Conservation (phyloP, 2,888 invertebrate genomes). For the Pterostichus niger region DNA sequence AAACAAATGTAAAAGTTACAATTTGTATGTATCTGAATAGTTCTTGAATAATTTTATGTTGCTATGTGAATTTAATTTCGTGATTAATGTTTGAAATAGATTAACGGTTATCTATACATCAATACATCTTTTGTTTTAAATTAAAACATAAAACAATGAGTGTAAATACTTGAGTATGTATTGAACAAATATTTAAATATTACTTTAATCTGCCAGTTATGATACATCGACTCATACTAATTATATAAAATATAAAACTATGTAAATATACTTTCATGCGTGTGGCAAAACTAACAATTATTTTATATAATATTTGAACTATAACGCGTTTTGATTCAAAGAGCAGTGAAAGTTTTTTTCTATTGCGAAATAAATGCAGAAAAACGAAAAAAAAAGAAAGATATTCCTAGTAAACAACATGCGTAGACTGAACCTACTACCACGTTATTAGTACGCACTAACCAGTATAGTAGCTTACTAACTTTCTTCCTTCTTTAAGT, state of each 20-base stretch:
- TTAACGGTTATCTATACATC: background rate
- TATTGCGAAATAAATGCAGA: conserved; percentile 15
- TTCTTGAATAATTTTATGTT: background rate
- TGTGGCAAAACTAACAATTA: conserved; percentile 13
- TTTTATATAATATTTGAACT: conserved; percentile 51
- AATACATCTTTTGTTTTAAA: background rate
- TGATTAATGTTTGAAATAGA: background rate
- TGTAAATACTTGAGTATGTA: background rate
- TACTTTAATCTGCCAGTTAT: conserved; percentile 5
- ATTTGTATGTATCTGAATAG: too few relatives aligned
- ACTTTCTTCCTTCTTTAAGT: conserved; percentile 27
- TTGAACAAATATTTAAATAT: conserved; percentile 5
- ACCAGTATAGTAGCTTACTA: background rate
- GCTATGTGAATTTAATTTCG: background rate
- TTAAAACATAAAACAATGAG: background rate
- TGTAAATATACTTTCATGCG: conserved; percentile 42
- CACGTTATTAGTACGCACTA: background rate
- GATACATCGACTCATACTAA: conserved; percentile 1
- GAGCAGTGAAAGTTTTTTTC: conserved; percentile 40
- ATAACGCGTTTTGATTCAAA: conserved; percentile 31
- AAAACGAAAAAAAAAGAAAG: conserved; percentile 29
- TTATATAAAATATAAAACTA: conserved; percentile 39
- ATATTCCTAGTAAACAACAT: background rate
- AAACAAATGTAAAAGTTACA: too few relatives aligned
- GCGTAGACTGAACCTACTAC: background rate